Conservation (phyloP, 2,797 vertebrate species). For the Enoplosus armatus region DNA sequence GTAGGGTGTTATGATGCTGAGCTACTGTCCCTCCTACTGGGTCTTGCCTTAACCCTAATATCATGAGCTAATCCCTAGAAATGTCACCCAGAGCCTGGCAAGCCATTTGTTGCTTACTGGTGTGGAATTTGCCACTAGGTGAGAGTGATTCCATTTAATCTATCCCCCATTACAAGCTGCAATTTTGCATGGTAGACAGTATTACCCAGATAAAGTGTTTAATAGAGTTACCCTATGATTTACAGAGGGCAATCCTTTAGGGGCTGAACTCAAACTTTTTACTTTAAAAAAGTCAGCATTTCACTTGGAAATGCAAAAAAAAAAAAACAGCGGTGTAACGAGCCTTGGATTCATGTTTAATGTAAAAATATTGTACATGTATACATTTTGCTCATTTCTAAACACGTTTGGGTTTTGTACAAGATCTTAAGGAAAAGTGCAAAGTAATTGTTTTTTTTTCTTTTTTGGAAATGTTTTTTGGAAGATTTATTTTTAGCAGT, state of each 20-base stretch:
- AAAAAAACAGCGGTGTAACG: background rate
- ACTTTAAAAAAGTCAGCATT: constrained; percentile 55
- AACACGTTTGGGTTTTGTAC: background rate
- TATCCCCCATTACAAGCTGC: constrained; percentile 76
- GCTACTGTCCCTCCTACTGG: constrained; percentile 67
- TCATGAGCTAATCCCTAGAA: constrained; percentile 77
- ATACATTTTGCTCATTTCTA: constrained; percentile 16
- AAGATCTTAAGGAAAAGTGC: background rate
- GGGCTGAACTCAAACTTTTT: constrained; percentile 66
- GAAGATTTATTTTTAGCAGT: background rate
- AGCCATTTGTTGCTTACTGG: constrained; percentile 81
- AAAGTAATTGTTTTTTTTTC: background rate
- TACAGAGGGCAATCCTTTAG: constrained; percentile 61
- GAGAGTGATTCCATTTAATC: constrained; percentile 82
- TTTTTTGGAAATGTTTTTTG: background rate
- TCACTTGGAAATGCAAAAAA: constrained; percentile 21
- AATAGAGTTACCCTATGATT: constrained; percentile 63
- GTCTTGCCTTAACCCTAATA: constrained; percentile 68
- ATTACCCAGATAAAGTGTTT: constrained; percentile 74
- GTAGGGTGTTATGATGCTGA: constrained; percentile 50
- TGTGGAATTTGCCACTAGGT: constrained; percentile 81
- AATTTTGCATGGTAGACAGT: constrained; percentile 78
- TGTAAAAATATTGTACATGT: background rate
- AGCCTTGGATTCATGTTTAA: background rate
- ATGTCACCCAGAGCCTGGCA: constrained; percentile 77